Percentiles rank a stretch among this genome's conserved stretches.
Evolutionary conservation across 2,797 vertebrate species (phyloP).

Genomic region (Neopelma chrysocephalum): DNA sequence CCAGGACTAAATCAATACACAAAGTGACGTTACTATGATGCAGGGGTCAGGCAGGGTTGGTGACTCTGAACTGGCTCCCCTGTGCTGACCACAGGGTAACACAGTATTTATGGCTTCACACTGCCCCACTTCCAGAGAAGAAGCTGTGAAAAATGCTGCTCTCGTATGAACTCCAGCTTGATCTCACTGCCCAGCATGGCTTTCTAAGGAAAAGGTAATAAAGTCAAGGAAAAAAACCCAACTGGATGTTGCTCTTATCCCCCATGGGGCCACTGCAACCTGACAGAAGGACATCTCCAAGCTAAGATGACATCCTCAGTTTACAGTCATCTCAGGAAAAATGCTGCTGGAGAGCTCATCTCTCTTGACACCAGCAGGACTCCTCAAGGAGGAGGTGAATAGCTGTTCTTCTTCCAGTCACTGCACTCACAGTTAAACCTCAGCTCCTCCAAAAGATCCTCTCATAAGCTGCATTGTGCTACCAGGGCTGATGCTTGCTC

Average conservation of each 20-base stretch:
- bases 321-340: conserved; percentile 45
- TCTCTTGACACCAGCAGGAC: neutral
- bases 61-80: neutral
- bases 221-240: neutral
- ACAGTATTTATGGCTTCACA: neutral
- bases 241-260: neutral
- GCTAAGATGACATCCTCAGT: neutral
- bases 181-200: neutral
- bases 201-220: neutral
- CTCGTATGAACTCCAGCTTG: neutral
- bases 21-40: neutral
- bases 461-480: neutral
- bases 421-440: conserved; percentile 28
- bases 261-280: neutral
- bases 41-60: conserved; percentile 28
- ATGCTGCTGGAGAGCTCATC: neutral
- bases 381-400: conserved; percentile 5
- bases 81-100: neutral
- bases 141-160: neutral
- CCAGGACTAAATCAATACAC: conserved; percentile 45
- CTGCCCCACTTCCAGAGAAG: neutral
- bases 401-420: conserved; percentile 16
- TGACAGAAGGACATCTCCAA: neutral
- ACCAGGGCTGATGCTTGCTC: conserved; percentile 9
- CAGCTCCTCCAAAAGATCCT: conserved; percentile 19